Conservation (phyloP, 1,140 invertebrate species). For the Drosophila murphyi region DNA sequence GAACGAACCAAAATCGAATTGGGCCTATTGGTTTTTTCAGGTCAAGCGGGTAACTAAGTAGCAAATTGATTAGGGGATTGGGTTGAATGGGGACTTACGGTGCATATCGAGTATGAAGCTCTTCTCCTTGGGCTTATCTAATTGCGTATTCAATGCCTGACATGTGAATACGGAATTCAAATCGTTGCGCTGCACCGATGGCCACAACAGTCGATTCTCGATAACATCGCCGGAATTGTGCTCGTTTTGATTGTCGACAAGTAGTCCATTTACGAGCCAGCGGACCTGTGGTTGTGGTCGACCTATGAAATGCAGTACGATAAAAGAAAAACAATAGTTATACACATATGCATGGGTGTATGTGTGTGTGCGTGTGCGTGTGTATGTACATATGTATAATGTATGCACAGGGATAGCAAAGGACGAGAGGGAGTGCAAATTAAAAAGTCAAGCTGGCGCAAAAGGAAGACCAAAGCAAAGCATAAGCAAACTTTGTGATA, state of each 20-base stretch:
- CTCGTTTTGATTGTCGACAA: constrained; percentile 92
- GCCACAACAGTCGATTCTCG: constrained; percentile 92
- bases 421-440: constrained; percentile 56
- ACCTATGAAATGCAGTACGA: constrained; percentile 81
- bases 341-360: background rate
- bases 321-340: constrained; percentile 29
- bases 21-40: background rate
- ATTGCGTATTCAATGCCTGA: constrained; percentile 92
- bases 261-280: constrained; percentile 90
- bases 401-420: constrained; percentile 1
- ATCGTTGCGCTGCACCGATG: constrained; percentile 90
- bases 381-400: constrained; percentile 13
- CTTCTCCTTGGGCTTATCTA: constrained; percentile 90
- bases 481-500: constrained; percentile 75
- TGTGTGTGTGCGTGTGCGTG: too few relatives aligned
- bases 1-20: background rate
- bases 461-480: constrained; percentile 33
- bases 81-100: constrained; percentile 87
- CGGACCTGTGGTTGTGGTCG: constrained; percentile 88
- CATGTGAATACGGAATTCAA: constrained; percentile 93
- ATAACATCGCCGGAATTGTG: constrained; percentile 93
- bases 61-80: constrained; percentile 11
- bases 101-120: constrained; percentile 92
- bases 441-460: constrained; percentile 72
- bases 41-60: background rate